Percentiles rank a stretch among this genome's conserved stretches.
These are phyloP conservation scores for Littorina saxatilis DNA, from an alignment of 1,140 invertebrate genomes.

Conservation along the genomic window DNA sequence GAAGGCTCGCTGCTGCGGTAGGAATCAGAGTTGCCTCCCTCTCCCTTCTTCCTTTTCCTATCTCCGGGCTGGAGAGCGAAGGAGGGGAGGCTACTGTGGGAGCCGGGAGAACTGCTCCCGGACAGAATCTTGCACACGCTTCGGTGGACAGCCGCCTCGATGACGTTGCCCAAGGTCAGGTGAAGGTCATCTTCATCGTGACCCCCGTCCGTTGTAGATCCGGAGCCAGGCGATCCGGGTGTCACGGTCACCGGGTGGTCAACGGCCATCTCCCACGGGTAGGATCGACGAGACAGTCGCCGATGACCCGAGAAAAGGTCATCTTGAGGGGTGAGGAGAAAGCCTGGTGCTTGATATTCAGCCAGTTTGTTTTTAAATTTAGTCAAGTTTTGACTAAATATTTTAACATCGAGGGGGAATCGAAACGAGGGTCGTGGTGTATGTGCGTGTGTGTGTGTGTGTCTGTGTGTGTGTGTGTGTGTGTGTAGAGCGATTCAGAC, in stretches of 20 bases:
- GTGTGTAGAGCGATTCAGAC: no score
- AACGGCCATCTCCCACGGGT: constrained; percentile 31
- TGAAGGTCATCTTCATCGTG: background rate
- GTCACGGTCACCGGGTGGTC: constrained; percentile 28
- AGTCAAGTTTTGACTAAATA: no score
- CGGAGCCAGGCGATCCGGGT: background rate
- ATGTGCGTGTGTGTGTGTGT: no score
- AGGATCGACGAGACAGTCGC: background rate
- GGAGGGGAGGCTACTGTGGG: background rate
- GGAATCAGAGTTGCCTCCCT: constrained; percentile 6
- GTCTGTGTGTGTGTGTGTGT: no score
- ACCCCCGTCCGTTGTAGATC: background rate
- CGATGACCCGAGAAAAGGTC: background rate
- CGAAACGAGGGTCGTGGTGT: no score
- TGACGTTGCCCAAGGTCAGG: constrained; percentile 25
- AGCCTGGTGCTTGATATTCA: no score
- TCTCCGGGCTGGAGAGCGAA: background rate
- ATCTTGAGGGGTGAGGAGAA: no score
- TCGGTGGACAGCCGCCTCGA: constrained; percentile 29
- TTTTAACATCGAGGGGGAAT: no score
- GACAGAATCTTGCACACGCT: constrained; percentile 7
- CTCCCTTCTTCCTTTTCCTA: background rate
- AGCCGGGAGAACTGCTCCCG: constrained; percentile 23
- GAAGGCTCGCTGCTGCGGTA: no score
- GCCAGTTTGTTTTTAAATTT: no score